Percentiles rank a stretch among this genome's conserved stretches.
Conservation (phyloP, 2,888 invertebrate species). For the Nudaria mundana region DNA sequence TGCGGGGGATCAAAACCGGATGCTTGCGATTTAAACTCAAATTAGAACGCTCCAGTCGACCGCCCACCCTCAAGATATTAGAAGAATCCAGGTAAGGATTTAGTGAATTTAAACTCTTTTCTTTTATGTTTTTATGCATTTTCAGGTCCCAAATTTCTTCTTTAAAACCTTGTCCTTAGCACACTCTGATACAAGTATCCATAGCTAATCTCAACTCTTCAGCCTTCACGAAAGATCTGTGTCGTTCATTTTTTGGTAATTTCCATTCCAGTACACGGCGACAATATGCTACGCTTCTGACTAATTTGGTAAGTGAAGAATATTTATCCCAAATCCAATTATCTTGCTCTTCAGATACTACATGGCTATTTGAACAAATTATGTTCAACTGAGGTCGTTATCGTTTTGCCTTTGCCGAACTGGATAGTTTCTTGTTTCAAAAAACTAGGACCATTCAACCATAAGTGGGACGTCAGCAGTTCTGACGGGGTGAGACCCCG, state of each 20-base stretch:
- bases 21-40: neutral
- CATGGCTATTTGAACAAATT: neutral
- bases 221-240: neutral
- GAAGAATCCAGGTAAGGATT: neutral
- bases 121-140: neutral
- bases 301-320: neutral
- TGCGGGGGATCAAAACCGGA: neutral
- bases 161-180: conserved; percentile 1
- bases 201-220: neutral
- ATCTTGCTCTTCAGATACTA: neutral
- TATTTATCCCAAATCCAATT: neutral
- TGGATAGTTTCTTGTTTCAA: neutral
- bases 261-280: neutral
- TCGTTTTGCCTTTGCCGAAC: neutral
- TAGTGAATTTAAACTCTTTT: neutral
- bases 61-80: neutral
- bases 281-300: neutral
- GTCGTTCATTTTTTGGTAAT: neutral
- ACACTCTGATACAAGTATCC: neutral
- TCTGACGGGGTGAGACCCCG: neutral
- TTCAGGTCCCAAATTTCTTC: conserved; percentile 5
- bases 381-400: neutral
- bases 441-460: neutral
- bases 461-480: neutral
- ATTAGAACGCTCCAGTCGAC: neutral